These are phyloP conservation scores for Morus bassanus DNA, from an alignment of 2,797 vertebrate species.

Conservation along the genomic window DNA sequence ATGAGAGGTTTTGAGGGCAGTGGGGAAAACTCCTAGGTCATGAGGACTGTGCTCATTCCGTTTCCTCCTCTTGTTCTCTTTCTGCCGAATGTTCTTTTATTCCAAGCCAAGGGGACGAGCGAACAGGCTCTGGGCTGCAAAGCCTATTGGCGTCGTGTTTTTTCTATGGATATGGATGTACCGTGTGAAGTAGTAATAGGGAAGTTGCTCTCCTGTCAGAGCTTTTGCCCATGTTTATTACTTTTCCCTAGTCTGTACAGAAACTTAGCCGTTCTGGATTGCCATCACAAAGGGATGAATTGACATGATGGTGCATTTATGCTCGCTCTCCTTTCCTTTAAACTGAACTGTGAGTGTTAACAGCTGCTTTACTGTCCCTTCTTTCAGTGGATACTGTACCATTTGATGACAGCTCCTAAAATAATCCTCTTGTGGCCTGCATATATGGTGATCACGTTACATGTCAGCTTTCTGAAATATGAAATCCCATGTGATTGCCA, in stretches of 20 bases:
- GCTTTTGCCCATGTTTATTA: neutral
- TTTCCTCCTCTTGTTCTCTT: neutral
- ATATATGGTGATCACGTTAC: neutral
- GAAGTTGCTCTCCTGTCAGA: neutral
- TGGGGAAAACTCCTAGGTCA: neutral
- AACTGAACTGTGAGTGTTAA: neutral
- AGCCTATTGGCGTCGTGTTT: neutral
- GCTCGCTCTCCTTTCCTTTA: neutral
- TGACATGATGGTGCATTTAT: neutral
- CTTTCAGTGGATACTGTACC: neutral
- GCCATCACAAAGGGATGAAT: fast-evolving
- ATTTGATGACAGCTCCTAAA: constrained; percentile 29
- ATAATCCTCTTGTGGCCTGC: neutral
- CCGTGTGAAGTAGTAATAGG: neutral
- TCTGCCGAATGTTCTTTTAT: neutral
- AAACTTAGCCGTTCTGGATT: neutral
- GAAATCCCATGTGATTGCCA: constrained; percentile 1
- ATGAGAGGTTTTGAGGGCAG: neutral
- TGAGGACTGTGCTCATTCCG: neutral
- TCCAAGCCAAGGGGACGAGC: neutral
- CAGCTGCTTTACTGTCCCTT: constrained; percentile 21
- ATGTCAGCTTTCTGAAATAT: neutral
- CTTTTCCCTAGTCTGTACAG: neutral
- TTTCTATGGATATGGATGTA: neutral
- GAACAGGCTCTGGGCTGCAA: neutral